These are phyloP conservation scores for Pristionchus maxplancki DNA, from an alignment of 2,888 invertebrate species.

Conservation along the genomic window DNA sequence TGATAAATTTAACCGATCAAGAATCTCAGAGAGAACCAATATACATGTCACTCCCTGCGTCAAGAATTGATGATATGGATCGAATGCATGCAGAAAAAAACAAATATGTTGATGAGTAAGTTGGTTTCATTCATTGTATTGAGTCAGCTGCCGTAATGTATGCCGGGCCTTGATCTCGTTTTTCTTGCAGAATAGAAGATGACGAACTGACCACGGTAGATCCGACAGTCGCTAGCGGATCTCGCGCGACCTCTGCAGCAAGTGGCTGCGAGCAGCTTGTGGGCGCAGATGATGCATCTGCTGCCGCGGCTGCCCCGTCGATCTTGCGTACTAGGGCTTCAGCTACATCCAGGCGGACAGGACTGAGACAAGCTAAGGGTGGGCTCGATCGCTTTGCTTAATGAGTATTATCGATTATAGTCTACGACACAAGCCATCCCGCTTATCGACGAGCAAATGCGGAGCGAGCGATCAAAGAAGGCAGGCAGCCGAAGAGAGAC, in stretches of 20 bases:
- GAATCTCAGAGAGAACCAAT: constrained; percentile 16
- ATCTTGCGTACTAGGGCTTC: background rate
- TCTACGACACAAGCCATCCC: constrained; percentile 16
- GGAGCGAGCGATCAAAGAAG: background rate
- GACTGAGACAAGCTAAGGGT: background rate
- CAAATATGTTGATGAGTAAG: constrained; percentile 23
- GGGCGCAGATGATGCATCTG: background rate
- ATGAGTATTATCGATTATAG: background rate
- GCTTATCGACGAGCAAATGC: constrained; percentile 5
- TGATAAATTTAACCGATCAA: background rate
- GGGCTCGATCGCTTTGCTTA: too few species aligned
- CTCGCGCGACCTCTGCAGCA: background rate
- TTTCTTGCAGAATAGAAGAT: background rate
- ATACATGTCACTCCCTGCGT: background rate
- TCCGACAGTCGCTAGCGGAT: constrained; percentile 2
- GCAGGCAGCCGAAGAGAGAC: background rate
- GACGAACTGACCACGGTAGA: constrained; percentile 45
- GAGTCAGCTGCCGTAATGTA: too few species aligned
- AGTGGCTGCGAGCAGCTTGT: background rate
- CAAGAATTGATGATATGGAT: background rate
- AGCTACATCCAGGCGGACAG: background rate
- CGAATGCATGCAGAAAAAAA: background rate
- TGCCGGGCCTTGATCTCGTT: too few species aligned
- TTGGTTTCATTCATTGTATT: background rate
- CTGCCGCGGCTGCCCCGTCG: background rate